A percentile compares a stretch with the other conserved stretches of the same genome.
Conservation (phyloP, 2,113 vertebrate species). For the Pteronura brasiliensis region DNA sequence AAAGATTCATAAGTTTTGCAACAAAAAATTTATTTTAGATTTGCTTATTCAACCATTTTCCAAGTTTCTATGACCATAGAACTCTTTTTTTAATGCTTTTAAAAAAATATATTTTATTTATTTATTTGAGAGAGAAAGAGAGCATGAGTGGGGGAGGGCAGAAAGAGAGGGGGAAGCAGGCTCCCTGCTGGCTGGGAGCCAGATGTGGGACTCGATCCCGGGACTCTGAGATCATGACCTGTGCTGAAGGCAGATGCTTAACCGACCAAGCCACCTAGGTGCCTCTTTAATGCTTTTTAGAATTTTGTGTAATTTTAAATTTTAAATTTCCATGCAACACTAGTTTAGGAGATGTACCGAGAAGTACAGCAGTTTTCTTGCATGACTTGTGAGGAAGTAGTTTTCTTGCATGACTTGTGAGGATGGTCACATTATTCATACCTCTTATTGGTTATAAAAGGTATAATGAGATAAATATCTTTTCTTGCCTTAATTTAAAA, state of each 20-base stretch:
- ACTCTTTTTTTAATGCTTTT: neutral
- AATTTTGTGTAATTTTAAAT: neutral
- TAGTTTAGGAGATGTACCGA: conserved; percentile 7
- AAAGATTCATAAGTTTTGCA: neutral
- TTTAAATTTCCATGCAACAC: neutral
- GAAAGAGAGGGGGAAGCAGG: neutral
- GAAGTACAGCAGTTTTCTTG: neutral
- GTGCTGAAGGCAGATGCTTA: neutral
- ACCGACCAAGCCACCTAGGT: neutral
- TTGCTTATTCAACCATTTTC: neutral
- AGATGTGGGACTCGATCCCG: neutral
- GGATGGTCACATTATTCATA: conserved; percentile 11
- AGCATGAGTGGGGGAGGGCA: neutral
- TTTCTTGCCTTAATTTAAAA: conserved; percentile 23
- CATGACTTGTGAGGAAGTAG: too few relatives aligned
- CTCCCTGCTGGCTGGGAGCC: neutral
- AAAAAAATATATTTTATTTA: neutral
- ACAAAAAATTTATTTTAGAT: neutral
- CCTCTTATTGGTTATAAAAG: neutral
- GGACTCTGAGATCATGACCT: neutral
- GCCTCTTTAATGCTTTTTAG: neutral
- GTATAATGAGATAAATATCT: neutral
- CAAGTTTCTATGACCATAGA: neutral
- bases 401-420: conserved; percentile 4
- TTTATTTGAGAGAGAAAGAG: neutral